Percentiles rank a stretch among this genome's conserved stretches.
phyloP scores from a whole-genome alignment of 2,888 invertebrate genomes.

The Microplitis manilae region DNA sequence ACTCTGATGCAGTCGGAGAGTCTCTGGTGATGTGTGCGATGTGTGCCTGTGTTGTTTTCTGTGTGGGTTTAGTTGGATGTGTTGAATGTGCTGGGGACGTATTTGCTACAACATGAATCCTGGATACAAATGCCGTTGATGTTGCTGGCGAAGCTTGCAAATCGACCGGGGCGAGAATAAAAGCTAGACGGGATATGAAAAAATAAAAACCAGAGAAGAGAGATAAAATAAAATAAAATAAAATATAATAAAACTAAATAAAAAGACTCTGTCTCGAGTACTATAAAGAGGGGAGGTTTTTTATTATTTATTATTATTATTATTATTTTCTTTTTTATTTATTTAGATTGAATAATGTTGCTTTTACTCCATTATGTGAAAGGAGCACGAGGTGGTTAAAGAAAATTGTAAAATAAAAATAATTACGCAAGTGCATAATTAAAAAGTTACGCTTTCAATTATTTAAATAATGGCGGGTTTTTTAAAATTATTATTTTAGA shows the following conservation, averaged over 20 bases:
- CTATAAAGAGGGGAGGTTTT: background rate
- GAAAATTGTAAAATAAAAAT: background rate
- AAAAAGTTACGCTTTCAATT: background rate
- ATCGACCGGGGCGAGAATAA: conserved; percentile 9
- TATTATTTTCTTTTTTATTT: background rate
- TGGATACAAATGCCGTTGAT: conserved; percentile 8
- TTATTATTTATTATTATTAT: background rate
- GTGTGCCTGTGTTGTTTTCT: background rate
- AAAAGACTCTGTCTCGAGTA: conserved; percentile 1
- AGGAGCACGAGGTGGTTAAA: background rate
- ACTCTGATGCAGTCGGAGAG: background rate
- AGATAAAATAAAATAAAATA: conserved; percentile 4
- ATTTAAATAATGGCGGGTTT: background rate
- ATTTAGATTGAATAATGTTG: background rate
- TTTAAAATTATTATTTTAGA: background rate
- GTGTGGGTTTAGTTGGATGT: no score
- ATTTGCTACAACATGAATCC: conserved; percentile 1
- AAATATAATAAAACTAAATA: background rate
- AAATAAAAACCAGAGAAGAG: background rate
- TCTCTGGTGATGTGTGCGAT: background rate
- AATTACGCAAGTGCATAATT: background rate
- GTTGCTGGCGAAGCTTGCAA: background rate
- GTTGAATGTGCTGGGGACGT: background rate
- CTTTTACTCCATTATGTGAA: background rate
- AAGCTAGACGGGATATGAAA: background rate